Percentiles rank a stretch among this genome's conserved stretches.
These are phyloP conservation scores for Laspeyria flexula DNA, from an alignment of 2,888 invertebrate genomes.

Conservation along the genomic window DNA sequence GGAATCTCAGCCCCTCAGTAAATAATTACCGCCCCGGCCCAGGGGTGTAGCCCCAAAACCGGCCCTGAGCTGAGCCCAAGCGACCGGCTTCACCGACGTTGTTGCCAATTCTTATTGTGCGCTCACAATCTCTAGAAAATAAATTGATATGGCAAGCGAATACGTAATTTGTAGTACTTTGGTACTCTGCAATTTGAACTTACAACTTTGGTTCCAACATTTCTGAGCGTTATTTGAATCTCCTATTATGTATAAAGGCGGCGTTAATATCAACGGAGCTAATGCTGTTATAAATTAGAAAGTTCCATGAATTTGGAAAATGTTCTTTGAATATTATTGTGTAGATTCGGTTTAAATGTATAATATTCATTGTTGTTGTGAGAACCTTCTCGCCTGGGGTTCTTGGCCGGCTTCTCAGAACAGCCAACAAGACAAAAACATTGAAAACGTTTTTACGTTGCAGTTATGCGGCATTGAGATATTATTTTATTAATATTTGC, in stretches of 20 bases:
- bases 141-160: constrained; percentile 38
- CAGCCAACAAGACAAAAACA: neutral
- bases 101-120: constrained; percentile 47
- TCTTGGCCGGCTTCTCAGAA: neutral
- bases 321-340: constrained; percentile 2
- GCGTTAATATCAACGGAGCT: constrained; percentile 8
- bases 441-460: neutral
- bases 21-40: constrained; percentile 75
- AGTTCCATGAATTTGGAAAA: constrained; percentile 12
- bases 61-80: constrained; percentile 41
- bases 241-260: constrained; percentile 11
- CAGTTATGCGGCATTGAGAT: neutral
- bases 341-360: neutral
- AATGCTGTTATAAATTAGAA: constrained; percentile 12
- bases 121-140: constrained; percentile 38
- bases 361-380: neutral
- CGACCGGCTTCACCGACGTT: constrained; percentile 36
- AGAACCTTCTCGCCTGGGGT: neutral
- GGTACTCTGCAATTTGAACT: constrained; percentile 17
- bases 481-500: neutral
- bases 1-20: constrained; percentile 76
- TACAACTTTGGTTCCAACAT: constrained; percentile 9
- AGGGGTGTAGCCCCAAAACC: constrained; percentile 65
- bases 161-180: constrained; percentile 28
- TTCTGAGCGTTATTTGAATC: constrained; percentile 6